A percentile compares a stretch with the other conserved stretches of the same genome.
phyloP scores from a whole-genome alignment of 1,140 invertebrate species.

The Neotoxoptera formosana region DNA sequence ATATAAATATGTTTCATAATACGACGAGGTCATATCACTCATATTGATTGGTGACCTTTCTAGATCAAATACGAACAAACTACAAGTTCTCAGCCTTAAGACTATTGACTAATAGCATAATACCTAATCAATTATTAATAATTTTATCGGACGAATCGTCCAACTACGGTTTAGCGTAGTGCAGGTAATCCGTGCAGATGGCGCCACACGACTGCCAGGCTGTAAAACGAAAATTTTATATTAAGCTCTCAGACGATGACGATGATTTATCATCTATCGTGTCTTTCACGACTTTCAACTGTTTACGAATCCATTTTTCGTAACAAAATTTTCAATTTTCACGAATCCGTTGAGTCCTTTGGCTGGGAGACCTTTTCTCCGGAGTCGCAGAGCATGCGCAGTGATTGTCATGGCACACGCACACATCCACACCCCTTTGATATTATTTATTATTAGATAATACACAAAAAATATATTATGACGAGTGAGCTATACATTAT shows the following conservation, averaged over 20 bases:
- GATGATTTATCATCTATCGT: too few relatives aligned
- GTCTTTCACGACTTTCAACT: too few relatives aligned
- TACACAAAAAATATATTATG: not conserved
- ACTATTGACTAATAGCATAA: too few relatives aligned
- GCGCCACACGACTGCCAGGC: not conserved
- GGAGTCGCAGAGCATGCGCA: not conserved
- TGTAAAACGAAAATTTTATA: not conserved
- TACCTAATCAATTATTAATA: too few relatives aligned
- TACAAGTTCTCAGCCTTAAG: too few relatives aligned
- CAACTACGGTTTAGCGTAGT: not conserved
- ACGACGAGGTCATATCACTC: too few relatives aligned
- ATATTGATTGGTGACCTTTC: too few relatives aligned
- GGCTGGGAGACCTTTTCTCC: too few relatives aligned
- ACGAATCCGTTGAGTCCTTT: not conserved
- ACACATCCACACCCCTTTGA: not conserved
- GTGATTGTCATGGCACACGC: not conserved
- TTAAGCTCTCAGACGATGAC: not conserved
- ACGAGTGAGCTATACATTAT: not conserved
- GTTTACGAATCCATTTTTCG: not conserved
- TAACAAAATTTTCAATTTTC: not conserved
- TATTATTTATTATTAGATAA: not conserved
- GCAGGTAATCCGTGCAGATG: not conserved
- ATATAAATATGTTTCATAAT: too few relatives aligned
- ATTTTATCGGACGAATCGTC: not conserved
- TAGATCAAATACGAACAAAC: too few relatives aligned